phyloP scores from a whole-genome alignment of 2,113 vertebrate genomes.

The Donacobius atricapilla region DNA sequence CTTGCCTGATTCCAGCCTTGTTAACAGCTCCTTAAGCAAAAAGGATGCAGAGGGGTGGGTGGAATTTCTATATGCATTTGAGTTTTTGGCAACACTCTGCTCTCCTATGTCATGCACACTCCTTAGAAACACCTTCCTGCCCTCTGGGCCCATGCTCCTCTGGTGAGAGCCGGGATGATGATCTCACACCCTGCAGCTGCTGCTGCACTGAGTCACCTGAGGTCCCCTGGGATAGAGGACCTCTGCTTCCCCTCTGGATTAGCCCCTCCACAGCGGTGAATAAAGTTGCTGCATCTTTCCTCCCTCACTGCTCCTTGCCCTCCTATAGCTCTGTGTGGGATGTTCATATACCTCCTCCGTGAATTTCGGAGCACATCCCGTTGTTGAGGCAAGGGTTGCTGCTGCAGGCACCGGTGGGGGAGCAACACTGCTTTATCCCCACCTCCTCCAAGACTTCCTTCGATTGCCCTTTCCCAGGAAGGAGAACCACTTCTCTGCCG shows the following conservation, averaged over 20 bases:
- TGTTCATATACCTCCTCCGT: conserved; percentile 74
- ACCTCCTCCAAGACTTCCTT: conserved; percentile 71
- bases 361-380: conserved; percentile 77
- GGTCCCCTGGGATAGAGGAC: neutral
- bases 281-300: neutral
- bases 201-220: neutral
- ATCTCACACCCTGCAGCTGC: neutral
- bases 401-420: conserved; percentile 64
- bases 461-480: conserved; percentile 43
- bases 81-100: neutral
- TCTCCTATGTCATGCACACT: neutral
- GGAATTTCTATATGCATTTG: neutral
- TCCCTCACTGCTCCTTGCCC: neutral
- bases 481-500: conserved; percentile 65
- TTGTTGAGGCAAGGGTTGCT: conserved; percentile 80
- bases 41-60: conserved; percentile 20
- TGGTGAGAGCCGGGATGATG: neutral
- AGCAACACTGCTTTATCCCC: conserved; percentile 83
- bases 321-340: neutral
- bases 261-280: neutral
- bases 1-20: neutral
- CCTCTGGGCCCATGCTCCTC: neutral
- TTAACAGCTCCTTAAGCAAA: conserved; percentile 38
- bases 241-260: neutral
- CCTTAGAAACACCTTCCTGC: conserved; percentile 1